These are phyloP conservation scores for Aleiodes alternator DNA, from an alignment of 2,888 invertebrate genomes.

Conservation along the genomic window DNA sequence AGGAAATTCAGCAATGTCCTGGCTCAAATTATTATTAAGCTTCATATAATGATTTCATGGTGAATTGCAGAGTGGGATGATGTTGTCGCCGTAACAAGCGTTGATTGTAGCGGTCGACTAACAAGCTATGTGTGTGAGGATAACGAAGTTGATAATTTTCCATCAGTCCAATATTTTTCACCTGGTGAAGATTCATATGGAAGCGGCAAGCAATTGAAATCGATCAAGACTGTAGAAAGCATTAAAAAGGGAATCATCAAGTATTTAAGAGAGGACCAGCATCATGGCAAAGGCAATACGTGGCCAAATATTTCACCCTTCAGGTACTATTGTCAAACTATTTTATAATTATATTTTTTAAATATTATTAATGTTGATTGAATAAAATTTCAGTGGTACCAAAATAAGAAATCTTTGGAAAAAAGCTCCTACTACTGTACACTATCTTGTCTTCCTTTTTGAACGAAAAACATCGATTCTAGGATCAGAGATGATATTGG, in stretches of 20 bases:
- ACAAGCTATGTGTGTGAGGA: constrained; percentile 75
- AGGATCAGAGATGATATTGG: constrained; percentile 83
- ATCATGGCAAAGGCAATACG: constrained; percentile 77
- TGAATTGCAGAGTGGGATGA: constrained; percentile 82
- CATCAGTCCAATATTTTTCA: constrained; percentile 88
- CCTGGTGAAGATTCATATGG: constrained; percentile 82
- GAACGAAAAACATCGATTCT: constrained; percentile 80
- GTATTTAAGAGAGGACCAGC: constrained; percentile 80
- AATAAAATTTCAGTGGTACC: constrained; percentile 65
- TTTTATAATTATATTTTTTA: too few relatives aligned
- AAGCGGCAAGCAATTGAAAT: constrained; percentile 74
- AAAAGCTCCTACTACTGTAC: constrained; percentile 76
- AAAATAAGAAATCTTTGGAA: constrained; percentile 77
- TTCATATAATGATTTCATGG: background rate
- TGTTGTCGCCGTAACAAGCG: constrained; percentile 84
- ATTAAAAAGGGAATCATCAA: constrained; percentile 79
- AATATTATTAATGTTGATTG: too few relatives aligned
- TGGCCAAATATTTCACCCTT: constrained; percentile 83
- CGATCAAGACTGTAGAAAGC: constrained; percentile 77
- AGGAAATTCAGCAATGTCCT: too few relatives aligned
- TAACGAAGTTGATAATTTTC: constrained; percentile 78
- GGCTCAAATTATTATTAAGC: background rate
- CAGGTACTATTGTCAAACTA: constrained; percentile 66
- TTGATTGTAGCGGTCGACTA: constrained; percentile 92
- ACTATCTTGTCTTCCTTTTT: constrained; percentile 82